Base-by-base conservation (phyloP, 1,140 invertebrate genomes). In the Diorhabda sublineata region DNA sequence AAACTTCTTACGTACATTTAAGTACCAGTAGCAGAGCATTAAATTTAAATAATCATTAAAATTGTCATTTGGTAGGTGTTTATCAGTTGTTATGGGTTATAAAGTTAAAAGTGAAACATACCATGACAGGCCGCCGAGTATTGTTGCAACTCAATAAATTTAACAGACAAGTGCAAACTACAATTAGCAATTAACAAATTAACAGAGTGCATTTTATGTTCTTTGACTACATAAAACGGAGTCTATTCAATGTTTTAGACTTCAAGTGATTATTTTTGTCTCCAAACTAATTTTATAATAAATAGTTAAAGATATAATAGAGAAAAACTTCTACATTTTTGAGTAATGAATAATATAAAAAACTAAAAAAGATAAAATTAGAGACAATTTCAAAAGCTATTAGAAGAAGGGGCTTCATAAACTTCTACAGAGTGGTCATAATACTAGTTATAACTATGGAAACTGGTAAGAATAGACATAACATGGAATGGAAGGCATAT, bases 171-270 rank as follows among this genome's bases (percentile, higher is more conserved):
- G 59, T 43, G 59, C 59, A 61, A 26, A 61, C 42, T 5, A 61
- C 59, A 43, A 61, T 61, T 43, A 43, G 42, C 59, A 61, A 61
- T 61, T 61, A 61, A 61, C 59, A 61, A 61, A 61, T 61, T 61
- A 63, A 45, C 45, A 11, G 56, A 5, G 59, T 26, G n/a, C 47
- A 52, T 52, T 52, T 52, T 52, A 52, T 52, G 47, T 52, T n/a
- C 47, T 52, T 52, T 52, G 47, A 52, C 6, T 52, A 52, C 47
- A 52, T 52, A 4, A 52, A 52, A 26, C 47, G 6, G 47, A 52
- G 6, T 52, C 47, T 8, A 52, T 52, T 52, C n/a, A 52, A 52
- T 52, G n/a, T 6, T 52, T n/a, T 52, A 52, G 47, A 52, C 47
- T 52, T 52, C 47, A 3, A 52, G 47, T 52, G 1, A 26, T 26